Conservation (phyloP, 2,888 invertebrate species). For the Itoplectis maculator region DNA sequence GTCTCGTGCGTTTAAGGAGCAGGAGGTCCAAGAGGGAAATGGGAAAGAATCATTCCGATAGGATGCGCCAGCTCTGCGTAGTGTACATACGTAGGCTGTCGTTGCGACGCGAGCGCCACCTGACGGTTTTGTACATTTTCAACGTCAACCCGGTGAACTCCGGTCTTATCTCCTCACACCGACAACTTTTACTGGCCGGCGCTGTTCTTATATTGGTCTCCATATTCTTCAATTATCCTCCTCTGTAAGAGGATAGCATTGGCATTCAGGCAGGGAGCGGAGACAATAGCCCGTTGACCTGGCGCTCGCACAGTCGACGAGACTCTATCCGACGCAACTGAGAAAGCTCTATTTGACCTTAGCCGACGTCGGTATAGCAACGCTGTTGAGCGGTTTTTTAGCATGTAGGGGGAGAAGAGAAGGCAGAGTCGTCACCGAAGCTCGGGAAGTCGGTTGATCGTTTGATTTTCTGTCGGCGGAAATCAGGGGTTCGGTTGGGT, state of each 20-base stretch:
- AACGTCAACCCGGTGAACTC: not conserved
- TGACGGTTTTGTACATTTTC: not conserved
- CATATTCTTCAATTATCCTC: slow-evolving; percentile 69
- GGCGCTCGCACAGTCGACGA: slow-evolving; percentile 20
- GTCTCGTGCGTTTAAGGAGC: not conserved
- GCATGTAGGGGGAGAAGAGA: not conserved
- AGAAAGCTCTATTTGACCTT: slow-evolving; percentile 15
- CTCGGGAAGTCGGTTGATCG: not conserved
- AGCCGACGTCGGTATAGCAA: not conserved
- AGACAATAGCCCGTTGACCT: slow-evolving; percentile 51
- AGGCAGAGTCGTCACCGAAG: not conserved
- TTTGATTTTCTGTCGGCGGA: slow-evolving; percentile 3
- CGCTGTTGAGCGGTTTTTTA: no score
- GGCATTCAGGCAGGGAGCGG: slow-evolving; percentile 34
- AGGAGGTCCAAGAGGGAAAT: not conserved
- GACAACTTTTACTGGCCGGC: slow-evolving; percentile 31
- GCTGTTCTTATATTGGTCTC: slow-evolving; percentile 48
- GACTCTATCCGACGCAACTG: slow-evolving; percentile 8
- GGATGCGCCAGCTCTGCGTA: not conserved
- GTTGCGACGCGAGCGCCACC: not conserved
- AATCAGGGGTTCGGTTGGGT: not conserved
- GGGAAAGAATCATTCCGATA: not conserved
- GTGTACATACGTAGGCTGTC: not conserved
- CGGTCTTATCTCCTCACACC: slow-evolving; percentile 7
- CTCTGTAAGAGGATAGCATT: slow-evolving; percentile 43